Percentiles rank a stretch among this genome's conserved stretches.
These are phyloP conservation scores for Tilapia sparmanii DNA, from an alignment of 2,113 vertebrate species.

Conservation along the genomic window DNA sequence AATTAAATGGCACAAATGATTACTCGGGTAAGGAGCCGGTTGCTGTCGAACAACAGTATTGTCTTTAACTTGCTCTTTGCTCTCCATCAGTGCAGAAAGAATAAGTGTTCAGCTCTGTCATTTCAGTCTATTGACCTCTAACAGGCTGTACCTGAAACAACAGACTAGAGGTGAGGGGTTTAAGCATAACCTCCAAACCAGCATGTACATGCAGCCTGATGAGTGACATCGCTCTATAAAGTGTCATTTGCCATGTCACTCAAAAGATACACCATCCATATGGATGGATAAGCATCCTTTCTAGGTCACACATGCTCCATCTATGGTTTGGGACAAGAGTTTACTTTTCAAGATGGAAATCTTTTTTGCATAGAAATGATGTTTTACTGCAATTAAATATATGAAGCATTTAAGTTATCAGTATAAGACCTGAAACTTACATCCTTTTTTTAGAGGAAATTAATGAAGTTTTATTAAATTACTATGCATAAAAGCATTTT, in stretches of 20 bases:
- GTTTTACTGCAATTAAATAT: not conserved
- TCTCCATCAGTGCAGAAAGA: conserved; percentile 45
- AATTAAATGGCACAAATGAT: conserved; percentile 47
- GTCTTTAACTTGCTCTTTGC: conserved; percentile 36
- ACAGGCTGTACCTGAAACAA: conserved; percentile 32
- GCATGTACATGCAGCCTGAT: not conserved
- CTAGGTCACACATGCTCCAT: conserved; percentile 18
- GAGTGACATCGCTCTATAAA: conserved; percentile 31
- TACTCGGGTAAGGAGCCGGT: conserved; percentile 22
- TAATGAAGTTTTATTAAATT: not conserved
- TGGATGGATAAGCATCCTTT: conserved; percentile 26
- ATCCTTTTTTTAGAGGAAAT: not conserved
- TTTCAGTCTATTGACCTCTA: conserved; percentile 63
- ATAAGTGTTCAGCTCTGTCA: conserved; percentile 41
- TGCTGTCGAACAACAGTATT: conserved; percentile 14
- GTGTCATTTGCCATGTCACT: conserved; percentile 44
- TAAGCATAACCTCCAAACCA: conserved; percentile 15
- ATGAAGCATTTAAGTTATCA: not conserved
- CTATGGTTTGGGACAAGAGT: not conserved
- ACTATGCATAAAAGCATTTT: not conserved
- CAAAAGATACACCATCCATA: conserved; percentile 31
- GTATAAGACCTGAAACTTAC: not conserved
- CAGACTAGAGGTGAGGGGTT: conserved; percentile 43
- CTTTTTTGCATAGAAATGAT: not conserved
- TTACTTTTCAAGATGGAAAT: not conserved